phyloP scores from a whole-genome alignment of 2,888 invertebrate species.

The Dexiosoma caninum region DNA sequence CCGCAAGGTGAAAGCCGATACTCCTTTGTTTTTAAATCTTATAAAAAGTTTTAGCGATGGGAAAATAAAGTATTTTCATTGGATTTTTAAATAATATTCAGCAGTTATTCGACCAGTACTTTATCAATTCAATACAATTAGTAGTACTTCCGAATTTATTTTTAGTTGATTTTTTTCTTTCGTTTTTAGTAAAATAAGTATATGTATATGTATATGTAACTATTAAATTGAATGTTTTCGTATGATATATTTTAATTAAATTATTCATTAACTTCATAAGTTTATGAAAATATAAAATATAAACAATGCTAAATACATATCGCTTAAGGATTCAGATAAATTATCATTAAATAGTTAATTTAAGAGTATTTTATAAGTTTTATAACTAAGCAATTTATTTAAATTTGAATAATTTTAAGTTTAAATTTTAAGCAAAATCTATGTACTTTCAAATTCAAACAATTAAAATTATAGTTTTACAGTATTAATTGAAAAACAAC shows the following conservation, averaged over 20 bases:
- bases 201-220: no score
- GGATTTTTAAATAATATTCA: no score
- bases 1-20: no score
- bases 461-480: background rate
- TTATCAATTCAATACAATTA: no score
- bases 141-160: no score
- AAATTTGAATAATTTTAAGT: background rate
- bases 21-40: no score
- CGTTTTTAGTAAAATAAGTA: no score
- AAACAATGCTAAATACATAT: conserved; percentile 33
- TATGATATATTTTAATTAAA: background rate
- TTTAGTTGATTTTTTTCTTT: no score
- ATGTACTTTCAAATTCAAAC: background rate
- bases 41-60: no score
- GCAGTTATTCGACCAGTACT: no score
- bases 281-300: background rate
- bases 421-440: background rate
- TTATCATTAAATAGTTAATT: background rate
- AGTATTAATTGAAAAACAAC: conserved; percentile 29
- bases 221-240: no score
- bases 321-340: background rate
- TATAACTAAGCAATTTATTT: background rate
- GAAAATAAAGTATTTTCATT: no score
- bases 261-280: background rate
- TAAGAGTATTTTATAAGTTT: background rate